Base-by-base conservation (phyloP, 2,113 vertebrate species). In the Cebus imitator region DNA sequence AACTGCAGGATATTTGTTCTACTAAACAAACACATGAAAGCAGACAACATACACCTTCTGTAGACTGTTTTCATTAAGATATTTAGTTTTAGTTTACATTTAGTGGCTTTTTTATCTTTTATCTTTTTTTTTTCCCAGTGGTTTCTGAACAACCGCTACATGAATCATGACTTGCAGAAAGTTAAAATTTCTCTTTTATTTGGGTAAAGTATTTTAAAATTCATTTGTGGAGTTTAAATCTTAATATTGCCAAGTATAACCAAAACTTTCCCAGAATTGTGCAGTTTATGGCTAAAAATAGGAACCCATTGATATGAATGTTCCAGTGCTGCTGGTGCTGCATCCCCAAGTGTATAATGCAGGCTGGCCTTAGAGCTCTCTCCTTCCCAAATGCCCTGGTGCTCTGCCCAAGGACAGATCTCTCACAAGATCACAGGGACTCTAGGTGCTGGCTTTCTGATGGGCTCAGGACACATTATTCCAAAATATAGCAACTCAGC, bases 151-250 rank as follows among this genome's bases (percentile, higher is more conserved):
- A 91, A 58, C 18, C 14, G 81, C 48, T 70, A 37, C 52, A 37
- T 82, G 84, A 84, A 73, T 94, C 82, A 89, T 86, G 48, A 88
- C 27, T 40, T 96, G 68, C 35, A 92, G 68, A 93, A 96, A 95
- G 66, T 83, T 83, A 35, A 85, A 78, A 32, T 94, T 94, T 85
- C 86, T 80, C 11, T 84, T 97, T 94, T 93, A 80, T 82, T 89
- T 96, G 68, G 40, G 70, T 75, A 96, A 90, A 94, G 66, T 75
- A 16, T 17, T 90, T 94, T 84, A 61, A 94, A 83, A 98, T 95
- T 95, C 43, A 88, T 94, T 52, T 64, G 78, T 70, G 86, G n/a
- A 94, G 32, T 68, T 94, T 94, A 72, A 76, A 61, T 81, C 61
- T 93, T 81, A 66, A 45, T 64, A 64, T 70, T 87, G 55, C 68